Conservation (phyloP, 2,113 vertebrate species). For the Micronisus gabar region DNA sequence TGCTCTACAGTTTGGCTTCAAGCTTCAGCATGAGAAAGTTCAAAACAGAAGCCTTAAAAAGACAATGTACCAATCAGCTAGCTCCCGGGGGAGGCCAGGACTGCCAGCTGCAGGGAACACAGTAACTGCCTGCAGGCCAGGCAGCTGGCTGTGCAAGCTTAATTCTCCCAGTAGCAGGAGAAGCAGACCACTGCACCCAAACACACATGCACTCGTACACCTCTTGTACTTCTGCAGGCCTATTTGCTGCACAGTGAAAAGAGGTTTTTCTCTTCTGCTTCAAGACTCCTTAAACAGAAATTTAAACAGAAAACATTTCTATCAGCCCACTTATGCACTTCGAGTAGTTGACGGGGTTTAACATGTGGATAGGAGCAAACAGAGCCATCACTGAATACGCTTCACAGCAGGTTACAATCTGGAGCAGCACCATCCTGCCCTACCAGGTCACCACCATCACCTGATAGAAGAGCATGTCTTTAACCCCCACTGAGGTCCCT, state of each 20-base stretch:
- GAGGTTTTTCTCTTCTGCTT: neutral
- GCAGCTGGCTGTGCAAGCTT: neutral
- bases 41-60: conserved; percentile 61
- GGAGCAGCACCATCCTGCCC: neutral
- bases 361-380: neutral
- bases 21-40: neutral
- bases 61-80: neutral
- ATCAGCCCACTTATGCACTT: neutral
- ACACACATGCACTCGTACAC: fast-evolving
- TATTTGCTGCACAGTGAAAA: neutral
- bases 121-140: neutral
- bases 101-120: neutral
- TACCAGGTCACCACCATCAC: neutral
- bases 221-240: neutral
- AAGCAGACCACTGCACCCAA: neutral
- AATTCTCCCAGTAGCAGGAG: neutral
- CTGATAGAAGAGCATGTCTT: neutral
- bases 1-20: conserved; percentile 2
- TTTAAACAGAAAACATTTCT: neutral
- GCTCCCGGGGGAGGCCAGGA: neutral
- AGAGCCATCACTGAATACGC: neutral
- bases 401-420: neutral
- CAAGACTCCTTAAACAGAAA: neutral
- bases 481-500: neutral
- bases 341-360: neutral